Percentiles rank a stretch among this genome's conserved stretches.
These are phyloP conservation scores for Ceratina australensis DNA, from an alignment of 1,140 invertebrate genomes.

Conservation along the genomic window DNA sequence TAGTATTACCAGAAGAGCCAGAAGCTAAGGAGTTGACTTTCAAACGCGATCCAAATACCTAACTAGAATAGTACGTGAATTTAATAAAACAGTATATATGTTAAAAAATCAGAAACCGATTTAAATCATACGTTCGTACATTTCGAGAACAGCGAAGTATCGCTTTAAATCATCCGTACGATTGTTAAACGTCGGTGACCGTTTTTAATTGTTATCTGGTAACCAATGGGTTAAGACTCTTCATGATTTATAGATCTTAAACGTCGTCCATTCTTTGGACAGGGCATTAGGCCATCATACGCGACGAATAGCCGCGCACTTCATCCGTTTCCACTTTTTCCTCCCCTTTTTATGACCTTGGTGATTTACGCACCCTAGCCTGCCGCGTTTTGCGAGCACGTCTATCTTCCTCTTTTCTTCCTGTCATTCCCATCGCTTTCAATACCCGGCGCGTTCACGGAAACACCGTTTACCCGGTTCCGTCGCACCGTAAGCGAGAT, in stretches of 20 bases:
- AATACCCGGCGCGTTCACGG: too few species aligned
- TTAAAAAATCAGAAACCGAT: too few species aligned
- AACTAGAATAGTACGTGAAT: too few species aligned
- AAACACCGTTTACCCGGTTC: not conserved
- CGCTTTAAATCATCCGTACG: not conserved
- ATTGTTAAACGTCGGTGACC: not conserved
- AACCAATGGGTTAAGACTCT: not conserved
- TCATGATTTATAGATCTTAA: conserved; percentile 26
- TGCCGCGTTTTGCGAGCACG: too few species aligned
- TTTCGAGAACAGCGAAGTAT: not conserved
- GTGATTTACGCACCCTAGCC: not conserved
- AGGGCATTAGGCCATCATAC: conserved; percentile 8
- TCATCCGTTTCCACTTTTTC: not conserved
- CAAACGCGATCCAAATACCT: too few species aligned
- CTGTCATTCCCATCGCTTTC: not conserved
- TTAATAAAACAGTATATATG: too few species aligned
- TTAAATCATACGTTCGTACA: not conserved
- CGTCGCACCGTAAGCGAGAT: not conserved
- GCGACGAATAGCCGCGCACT: not conserved
- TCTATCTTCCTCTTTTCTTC: not conserved
- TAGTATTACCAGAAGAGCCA: too few species aligned
- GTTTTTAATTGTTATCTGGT: conserved; percentile 24
- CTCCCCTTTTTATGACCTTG: not conserved
- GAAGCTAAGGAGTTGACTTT: too few species aligned
- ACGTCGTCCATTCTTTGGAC: not conserved